Conservation (phyloP, 1,140 invertebrate genomes). For the Pinna nobilis region DNA sequence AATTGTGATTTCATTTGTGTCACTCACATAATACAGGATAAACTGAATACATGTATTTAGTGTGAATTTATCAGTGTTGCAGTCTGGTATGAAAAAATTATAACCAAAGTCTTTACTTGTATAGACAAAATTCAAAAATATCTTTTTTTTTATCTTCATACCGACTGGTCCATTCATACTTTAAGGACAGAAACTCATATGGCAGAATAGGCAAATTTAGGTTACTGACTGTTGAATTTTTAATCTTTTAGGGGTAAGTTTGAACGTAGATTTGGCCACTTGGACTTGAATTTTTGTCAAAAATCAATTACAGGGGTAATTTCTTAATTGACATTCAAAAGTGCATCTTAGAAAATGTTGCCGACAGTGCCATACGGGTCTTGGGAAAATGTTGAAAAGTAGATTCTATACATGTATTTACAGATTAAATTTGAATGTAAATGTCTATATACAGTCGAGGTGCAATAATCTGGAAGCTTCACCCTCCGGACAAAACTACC, state of each 20-base stretch:
- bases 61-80: not conserved
- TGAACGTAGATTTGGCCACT: too few species aligned
- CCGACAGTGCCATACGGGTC: constrained; percentile 4
- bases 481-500: too few species aligned
- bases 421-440: too few species aligned
- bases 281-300: not conserved
- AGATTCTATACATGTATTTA: too few species aligned
- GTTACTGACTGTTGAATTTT: too few species aligned
- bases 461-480: too few species aligned
- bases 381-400: too few species aligned
- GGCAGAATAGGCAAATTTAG: constrained; percentile 2
- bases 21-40: not conserved
- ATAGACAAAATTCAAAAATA: not conserved
- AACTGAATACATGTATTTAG: too few species aligned
- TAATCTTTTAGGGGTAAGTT: too few species aligned
- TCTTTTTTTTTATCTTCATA: not conserved
- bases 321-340: not conserved
- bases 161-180: not conserved
- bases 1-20: not conserved
- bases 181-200: constrained; percentile 13
- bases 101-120: not conserved
- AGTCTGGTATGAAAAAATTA: not conserved
- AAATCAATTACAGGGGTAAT: not conserved
- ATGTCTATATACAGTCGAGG: too few species aligned
- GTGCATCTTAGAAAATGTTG: not conserved